These are phyloP conservation scores for Cheilosia soror DNA, from an alignment of 2,888 invertebrate genomes.

Conservation along the genomic window DNA sequence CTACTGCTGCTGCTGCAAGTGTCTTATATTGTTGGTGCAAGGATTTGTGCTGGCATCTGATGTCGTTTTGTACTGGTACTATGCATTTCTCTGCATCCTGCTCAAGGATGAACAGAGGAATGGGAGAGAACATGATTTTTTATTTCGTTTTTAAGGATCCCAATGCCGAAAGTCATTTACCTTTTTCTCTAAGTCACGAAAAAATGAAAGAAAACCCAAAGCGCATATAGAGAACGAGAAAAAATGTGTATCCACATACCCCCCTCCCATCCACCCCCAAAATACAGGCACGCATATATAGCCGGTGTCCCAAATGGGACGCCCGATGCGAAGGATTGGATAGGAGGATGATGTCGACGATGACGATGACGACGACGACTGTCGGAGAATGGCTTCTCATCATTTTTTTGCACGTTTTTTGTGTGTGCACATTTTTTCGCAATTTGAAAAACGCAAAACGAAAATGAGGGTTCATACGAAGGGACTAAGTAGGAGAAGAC, in stretches of 20 bases:
- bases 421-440: constrained; percentile 70
- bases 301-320: constrained; percentile 49
- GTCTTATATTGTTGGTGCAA: constrained; percentile 23
- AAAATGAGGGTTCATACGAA: constrained; percentile 54
- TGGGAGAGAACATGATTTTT: neutral
- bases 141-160: constrained; percentile 35
- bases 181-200: constrained; percentile 69
- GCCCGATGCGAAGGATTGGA: constrained; percentile 14
- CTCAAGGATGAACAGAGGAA: constrained; percentile 2
- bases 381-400: constrained; percentile 67
- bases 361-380: constrained; percentile 50
- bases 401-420: constrained; percentile 75
- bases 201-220: constrained; percentile 39
- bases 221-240: constrained; percentile 8
- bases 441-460: constrained; percentile 64
- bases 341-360: constrained; percentile 26
- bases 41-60: constrained; percentile 20
- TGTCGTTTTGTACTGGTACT: constrained; percentile 24
- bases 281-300: constrained; percentile 78
- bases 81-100: constrained; percentile 62
- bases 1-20: constrained; percentile 28
- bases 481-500: constrained; percentile 51
- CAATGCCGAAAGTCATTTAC: constrained; percentile 67
- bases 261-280: constrained; percentile 40
- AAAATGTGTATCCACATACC: constrained; percentile 49